Evolutionary conservation across 2,888 invertebrate species (phyloP).

Genomic region (Dasypogon diadema): DNA sequence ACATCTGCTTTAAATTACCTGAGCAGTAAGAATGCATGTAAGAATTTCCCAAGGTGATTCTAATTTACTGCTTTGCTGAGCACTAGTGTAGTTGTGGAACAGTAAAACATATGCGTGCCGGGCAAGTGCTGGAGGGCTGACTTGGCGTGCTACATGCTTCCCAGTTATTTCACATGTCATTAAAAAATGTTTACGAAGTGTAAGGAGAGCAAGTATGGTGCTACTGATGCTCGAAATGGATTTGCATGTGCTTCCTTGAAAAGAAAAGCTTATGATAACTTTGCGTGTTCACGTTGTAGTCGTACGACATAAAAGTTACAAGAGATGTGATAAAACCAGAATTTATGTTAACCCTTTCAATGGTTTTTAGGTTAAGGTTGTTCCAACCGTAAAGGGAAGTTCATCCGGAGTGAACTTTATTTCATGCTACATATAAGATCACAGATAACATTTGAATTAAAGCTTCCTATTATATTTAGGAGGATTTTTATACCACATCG

Average conservation of each 20-base stretch:
- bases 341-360: conserved; percentile 34
- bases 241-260: conserved; percentile 32
- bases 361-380: conserved; percentile 31
- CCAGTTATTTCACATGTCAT: conserved; percentile 46
- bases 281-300: conserved; percentile 41
- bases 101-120: conserved; percentile 4
- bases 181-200: conserved; percentile 46
- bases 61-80: conserved; percentile 41
- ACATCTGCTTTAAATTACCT: background rate
- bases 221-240: conserved; percentile 31
- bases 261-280: conserved; percentile 30
- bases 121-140: background rate
- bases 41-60: conserved; percentile 37
- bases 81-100: background rate
- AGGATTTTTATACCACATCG: background rate
- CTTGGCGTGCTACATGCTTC: conserved; percentile 5
- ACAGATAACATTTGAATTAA: background rate
- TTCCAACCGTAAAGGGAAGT: background rate
- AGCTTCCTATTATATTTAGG: background rate
- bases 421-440: background rate
- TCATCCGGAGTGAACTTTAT: background rate
- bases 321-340: conserved; percentile 25
- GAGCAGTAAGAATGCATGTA: conserved; percentile 3
- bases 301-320: background rate
- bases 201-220: conserved; percentile 20